Conservation (phyloP, 2,888 invertebrate species). For the Netelia fuscicornis region DNA sequence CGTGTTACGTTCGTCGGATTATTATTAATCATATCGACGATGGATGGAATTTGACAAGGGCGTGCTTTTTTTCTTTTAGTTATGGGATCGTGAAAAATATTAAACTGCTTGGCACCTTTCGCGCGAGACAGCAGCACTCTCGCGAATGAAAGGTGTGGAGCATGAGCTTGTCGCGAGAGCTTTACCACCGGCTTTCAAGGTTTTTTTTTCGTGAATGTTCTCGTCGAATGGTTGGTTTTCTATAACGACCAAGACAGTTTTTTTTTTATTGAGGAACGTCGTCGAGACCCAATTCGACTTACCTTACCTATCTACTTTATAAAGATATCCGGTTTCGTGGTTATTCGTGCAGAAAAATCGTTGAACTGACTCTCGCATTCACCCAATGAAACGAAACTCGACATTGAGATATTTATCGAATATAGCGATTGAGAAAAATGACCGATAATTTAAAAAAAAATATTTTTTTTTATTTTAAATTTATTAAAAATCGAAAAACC, state of each 20-base stretch:
- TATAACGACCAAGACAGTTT: background rate
- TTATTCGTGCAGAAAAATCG: conserved; percentile 54
- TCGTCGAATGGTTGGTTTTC: background rate
- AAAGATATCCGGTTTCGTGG: conserved; percentile 9
- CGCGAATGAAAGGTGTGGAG: background rate
- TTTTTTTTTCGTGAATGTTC: background rate
- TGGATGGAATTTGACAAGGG: too few relatives aligned
- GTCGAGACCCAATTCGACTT: background rate
- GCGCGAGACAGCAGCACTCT: conserved; percentile 11
- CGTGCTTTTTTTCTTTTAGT: background rate
- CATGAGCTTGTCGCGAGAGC: conserved; percentile 11
- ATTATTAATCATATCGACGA: too few relatives aligned
- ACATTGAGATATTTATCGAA: conserved; percentile 7
- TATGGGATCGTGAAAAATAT: background rate
- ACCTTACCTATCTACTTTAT: conserved; percentile 1
- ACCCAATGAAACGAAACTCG: conserved; percentile 46
- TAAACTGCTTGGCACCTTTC: conserved; percentile 31
- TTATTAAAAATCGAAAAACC: too few relatives aligned
- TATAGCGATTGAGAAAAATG: background rate
- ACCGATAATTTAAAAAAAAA: background rate
- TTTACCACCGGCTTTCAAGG: background rate
- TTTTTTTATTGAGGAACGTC: background rate
- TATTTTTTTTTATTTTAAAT: too few relatives aligned
- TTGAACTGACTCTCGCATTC: conserved; percentile 35
- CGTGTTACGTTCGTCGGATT: too few relatives aligned